Evolutionary conservation across 2,888 invertebrate species (phyloP).

Genomic region (Cephus rjabovi): DNA sequence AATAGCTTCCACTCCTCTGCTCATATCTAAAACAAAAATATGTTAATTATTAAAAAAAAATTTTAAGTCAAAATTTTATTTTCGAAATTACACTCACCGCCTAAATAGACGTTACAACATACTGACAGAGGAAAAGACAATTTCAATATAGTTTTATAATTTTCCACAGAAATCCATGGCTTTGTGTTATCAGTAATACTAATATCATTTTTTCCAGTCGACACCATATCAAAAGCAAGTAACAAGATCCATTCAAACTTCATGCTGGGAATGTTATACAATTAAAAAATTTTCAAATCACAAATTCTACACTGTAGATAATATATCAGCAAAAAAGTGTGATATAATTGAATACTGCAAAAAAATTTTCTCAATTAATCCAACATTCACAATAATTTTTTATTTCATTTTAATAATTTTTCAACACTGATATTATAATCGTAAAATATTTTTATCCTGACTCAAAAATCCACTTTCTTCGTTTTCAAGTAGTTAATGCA

Average conservation of each 20-base stretch:
- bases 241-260: background rate
- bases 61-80: too few species aligned
- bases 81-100: constrained; percentile 28
- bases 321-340: background rate
- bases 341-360: too few species aligned
- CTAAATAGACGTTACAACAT: constrained; percentile 47
- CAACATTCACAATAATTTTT: background rate
- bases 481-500: background rate
- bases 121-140: constrained; percentile 36
- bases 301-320: background rate
- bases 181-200: constrained; percentile 6
- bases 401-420: background rate
- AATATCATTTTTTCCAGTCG: constrained; percentile 20
- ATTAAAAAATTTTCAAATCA: background rate
- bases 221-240: background rate
- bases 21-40: constrained; percentile 28
- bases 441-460: background rate
- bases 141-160: constrained; percentile 37
- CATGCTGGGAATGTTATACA: background rate
- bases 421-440: background rate
- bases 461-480: background rate
- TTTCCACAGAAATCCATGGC: constrained; percentile 40
- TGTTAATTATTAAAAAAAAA: background rate
- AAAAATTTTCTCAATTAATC: background rate
- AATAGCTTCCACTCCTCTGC: constrained; percentile 28